These are phyloP conservation scores for Vollenhovia emeryi DNA, from an alignment of 1,140 invertebrate species.

Conservation along the genomic window DNA sequence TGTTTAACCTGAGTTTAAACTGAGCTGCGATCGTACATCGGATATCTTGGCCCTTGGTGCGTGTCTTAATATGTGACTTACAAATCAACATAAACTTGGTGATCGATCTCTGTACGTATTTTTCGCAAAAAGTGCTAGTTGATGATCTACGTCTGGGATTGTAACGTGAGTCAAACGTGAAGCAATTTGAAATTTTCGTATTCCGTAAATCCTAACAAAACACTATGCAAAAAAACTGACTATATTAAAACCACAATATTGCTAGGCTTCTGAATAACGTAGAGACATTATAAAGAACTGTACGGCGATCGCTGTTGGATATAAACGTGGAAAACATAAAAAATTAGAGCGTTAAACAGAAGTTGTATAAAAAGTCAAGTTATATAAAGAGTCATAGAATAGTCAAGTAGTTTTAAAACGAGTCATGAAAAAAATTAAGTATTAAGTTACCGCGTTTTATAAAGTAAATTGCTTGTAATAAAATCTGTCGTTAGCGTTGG, in stretches of 20 bases:
- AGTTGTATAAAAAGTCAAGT: background rate
- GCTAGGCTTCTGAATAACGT: background rate
- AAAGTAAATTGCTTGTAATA: background rate
- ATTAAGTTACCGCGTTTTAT: slow-evolving; percentile 1
- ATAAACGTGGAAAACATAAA: background rate
- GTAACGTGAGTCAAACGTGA: background rate
- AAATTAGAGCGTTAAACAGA: background rate
- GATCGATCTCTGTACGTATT: background rate
- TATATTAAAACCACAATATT: background rate
- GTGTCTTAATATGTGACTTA: background rate
- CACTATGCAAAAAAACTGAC: background rate
- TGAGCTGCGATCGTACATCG: background rate
- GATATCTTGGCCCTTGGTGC: background rate
- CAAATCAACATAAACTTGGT: background rate
- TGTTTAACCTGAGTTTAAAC: background rate
- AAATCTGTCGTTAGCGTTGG: background rate
- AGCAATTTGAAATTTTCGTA: background rate
- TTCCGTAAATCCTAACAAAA: background rate
- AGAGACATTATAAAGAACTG: background rate
- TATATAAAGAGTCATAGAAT: background rate
- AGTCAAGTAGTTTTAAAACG: background rate
- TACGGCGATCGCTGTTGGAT: background rate
- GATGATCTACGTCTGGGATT: background rate
- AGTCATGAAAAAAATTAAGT: background rate
- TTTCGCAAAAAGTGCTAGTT: background rate